These are phyloP conservation scores for Phaethon lepturus DNA, from an alignment of 2,113 vertebrate genomes.

Conservation along the genomic window DNA sequence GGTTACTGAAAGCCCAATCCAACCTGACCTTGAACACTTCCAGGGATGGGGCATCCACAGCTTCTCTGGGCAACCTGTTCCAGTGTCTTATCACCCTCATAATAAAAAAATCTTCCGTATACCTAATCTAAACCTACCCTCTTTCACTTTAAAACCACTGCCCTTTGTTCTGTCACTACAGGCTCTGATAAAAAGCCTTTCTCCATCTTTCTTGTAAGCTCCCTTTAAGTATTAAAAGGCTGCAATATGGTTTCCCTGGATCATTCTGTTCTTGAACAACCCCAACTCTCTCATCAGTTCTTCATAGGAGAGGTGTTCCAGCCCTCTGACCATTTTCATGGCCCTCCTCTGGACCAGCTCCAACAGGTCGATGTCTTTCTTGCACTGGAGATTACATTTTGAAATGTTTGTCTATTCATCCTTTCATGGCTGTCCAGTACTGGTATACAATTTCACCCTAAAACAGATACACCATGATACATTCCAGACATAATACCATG, in stretches of 20 bases:
- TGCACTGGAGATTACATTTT: background rate
- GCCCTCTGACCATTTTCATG: background rate
- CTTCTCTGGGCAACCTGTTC: background rate
- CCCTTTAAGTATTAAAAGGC: background rate
- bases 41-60: background rate
- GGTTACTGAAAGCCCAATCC: background rate
- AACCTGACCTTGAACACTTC: background rate
- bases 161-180: background rate
- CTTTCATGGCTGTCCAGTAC: background rate
- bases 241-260: background rate
- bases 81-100: background rate
- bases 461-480: background rate
- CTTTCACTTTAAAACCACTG: background rate
- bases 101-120: background rate
- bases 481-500: background rate
- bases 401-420: background rate
- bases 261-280: background rate
- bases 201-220: background rate
- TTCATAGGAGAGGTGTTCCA: background rate
- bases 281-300: background rate
- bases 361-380: background rate
- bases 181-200: background rate
- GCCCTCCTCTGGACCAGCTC: background rate
- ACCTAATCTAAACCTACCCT: background rate
- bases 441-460: background rate